These are phyloP conservation scores for Coleophora flavipennella DNA, from an alignment of 2,888 invertebrate genomes.

Conservation along the genomic window DNA sequence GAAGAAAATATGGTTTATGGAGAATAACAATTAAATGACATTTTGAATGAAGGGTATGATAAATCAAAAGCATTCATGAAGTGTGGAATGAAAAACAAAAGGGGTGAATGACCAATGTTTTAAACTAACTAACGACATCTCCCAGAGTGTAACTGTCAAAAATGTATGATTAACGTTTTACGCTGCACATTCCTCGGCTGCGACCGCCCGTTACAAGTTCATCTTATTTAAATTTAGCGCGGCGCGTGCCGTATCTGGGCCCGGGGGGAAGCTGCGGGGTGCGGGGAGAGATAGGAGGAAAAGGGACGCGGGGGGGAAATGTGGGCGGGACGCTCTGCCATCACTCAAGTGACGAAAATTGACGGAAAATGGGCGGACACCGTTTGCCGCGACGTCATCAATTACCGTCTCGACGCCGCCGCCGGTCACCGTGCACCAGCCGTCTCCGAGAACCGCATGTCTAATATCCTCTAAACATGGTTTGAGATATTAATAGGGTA, in stretches of 20 bases:
- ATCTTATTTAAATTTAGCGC: conserved; percentile 71
- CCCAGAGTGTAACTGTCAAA: conserved; percentile 58
- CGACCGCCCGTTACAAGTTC: conserved; percentile 67
- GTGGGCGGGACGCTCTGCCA: conserved; percentile 65
- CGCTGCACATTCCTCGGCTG: conserved; percentile 57
- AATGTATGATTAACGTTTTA: conserved; percentile 66
- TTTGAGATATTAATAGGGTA: conserved; percentile 38
- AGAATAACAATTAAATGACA: background rate
- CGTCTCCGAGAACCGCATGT: conserved; percentile 49
- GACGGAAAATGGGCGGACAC: conserved; percentile 73
- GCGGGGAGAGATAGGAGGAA: conserved; percentile 12
- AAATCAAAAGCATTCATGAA: background rate
- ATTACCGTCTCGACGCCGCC: conserved; percentile 65
- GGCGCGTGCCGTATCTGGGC: conserved; percentile 60
- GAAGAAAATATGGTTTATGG: too few relatives aligned
- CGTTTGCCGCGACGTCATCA: conserved; percentile 70
- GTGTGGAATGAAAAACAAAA: conserved; percentile 23
- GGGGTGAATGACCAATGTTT: conserved; percentile 31
- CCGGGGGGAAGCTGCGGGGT: conserved; percentile 20
- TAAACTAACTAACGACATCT: conserved; percentile 40
- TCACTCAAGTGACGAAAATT: conserved; percentile 74
- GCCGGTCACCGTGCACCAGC: conserved; percentile 44
- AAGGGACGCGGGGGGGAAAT: conserved; percentile 18
- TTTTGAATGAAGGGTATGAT: background rate
- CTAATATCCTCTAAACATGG: conserved; percentile 44